Base-by-base conservation (phyloP, 2,797 vertebrate species). In the Anas georgica region DNA sequence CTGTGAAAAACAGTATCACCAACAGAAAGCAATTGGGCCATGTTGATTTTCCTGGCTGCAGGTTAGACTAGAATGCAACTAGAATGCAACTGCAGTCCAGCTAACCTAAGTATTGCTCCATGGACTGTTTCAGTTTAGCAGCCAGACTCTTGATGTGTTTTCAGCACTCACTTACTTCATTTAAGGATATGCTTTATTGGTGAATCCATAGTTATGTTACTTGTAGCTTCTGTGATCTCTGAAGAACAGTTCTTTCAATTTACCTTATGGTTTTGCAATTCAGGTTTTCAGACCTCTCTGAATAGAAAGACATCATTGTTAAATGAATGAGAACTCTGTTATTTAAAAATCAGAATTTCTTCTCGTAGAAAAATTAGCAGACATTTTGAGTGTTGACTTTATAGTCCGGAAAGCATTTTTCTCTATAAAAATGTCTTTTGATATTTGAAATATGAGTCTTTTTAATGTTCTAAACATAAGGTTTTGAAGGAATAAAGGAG, bases 251-350 rank as follows among this genome's bases (percentile, higher is more conserved):
- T 94, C 55, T 86, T 94, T 93, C 33, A 93, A 95, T 88, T 88
- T 69, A 63, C 31, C 68, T 80, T 92, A 58, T 62, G 55, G 37
- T 93, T 91, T 96, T 96, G 81, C 48, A 59, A 74, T 95, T 92
- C n/a, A 86, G 37, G 35, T 91, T 92, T 92, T n/a, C 74, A 91
- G n/a, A 78, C 91, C 94, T 86, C 68, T 62, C 76, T 77, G 63
- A 25, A 96, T 97, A 87, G 94, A 90, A 95, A 93, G 46, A 55
- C 62, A 66, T 89, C 12, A 63, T n/a, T 94, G 82, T 95, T 92
- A 91, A 95, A 73, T 60, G 91, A 96, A 86, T 75, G 31, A 94
- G 66, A 33, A 25, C 6, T 85, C 63, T 4, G 55, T 82, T 74
- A 67, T 76, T 94, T 90, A 84, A 95, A 92, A 87, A 92, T 74